Percentiles rank a stretch among this genome's conserved stretches.
phyloP scores from a whole-genome alignment of 92 coral and sea anemone genomes.

The Nematostella vectensis region DNA sequence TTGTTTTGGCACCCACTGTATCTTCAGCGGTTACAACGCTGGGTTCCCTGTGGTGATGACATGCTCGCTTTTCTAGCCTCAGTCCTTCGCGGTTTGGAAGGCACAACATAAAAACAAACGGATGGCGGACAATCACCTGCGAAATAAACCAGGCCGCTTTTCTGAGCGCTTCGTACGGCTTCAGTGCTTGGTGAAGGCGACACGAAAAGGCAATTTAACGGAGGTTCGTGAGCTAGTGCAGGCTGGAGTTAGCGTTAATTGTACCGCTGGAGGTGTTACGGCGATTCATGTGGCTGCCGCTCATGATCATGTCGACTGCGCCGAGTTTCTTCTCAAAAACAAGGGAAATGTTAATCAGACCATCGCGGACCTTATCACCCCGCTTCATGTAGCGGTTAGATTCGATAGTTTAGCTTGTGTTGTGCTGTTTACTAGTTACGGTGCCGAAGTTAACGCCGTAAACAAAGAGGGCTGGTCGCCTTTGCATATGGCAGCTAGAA shows the following conservation, averaged over 20 bases:
- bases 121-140: conserved; percentile 24
- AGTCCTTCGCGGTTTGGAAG: no score
- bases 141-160: conserved; percentile 5
- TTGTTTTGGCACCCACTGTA: no score
- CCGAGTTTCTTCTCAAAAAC: conserved; percentile 44
- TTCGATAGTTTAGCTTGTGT: conserved; percentile 59
- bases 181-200: conserved; percentile 38
- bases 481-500: conserved; percentile 46
- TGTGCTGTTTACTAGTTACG: conserved; percentile 33
- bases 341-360: conserved; percentile 41
- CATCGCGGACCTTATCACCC: conserved; percentile 32
- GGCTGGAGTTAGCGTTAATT: conserved; percentile 49
- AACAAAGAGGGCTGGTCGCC: conserved; percentile 62
- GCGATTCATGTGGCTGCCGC: conserved; percentile 57
- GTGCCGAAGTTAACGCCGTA: conserved; percentile 47
- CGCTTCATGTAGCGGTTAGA: conserved; percentile 49
- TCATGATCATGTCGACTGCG: conserved; percentile 57
- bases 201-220: conserved; percentile 37
- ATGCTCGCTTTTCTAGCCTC: no score
- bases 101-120: no score
- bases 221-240: conserved; percentile 34
- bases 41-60: no score
- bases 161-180: conserved; percentile 39
- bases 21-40: no score
- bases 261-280: conserved; percentile 46